A percentile compares a stretch with the other conserved stretches of the same genome.
Conservation (phyloP, 2,888 invertebrate species). For the Phanerotoma sp. region DNA sequence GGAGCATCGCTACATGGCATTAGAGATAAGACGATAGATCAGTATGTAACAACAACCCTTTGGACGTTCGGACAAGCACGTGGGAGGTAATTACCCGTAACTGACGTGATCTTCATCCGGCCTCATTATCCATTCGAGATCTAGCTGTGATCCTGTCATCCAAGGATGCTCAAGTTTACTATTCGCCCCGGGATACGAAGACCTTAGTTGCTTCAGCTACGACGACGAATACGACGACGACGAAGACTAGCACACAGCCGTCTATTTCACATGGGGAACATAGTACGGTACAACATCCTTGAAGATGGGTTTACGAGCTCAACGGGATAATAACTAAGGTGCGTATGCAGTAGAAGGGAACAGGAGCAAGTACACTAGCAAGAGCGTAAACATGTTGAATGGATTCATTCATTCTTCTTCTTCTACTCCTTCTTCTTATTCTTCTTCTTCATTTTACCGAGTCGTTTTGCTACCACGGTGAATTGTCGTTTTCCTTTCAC, state of each 20-base stretch:
- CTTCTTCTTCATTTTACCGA: neutral
- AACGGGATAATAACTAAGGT: constrained; percentile 27
- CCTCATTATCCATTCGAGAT: constrained; percentile 47
- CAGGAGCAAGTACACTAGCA: constrained; percentile 15
- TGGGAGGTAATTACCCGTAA: constrained; percentile 49
- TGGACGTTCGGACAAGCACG: constrained; percentile 26
- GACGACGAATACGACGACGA: too few species aligned
- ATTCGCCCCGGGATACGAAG: constrained; percentile 8
- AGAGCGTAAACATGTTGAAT: constrained; percentile 36
- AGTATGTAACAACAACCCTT: constrained; percentile 19
- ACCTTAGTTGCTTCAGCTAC: neutral
- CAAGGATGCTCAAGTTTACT: constrained; percentile 32
- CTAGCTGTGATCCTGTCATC: constrained; percentile 44
- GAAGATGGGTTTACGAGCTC: constrained; percentile 17
- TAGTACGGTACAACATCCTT: neutral
- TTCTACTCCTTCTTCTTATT: too few species aligned
- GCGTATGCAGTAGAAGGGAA: constrained; percentile 16
- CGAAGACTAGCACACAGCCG: neutral
- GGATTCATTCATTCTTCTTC: constrained; percentile 42
- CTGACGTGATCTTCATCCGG: constrained; percentile 50
- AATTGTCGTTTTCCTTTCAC: neutral
- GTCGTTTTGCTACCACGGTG: neutral
- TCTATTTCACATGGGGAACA: neutral
- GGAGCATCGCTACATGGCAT: constrained; percentile 21
- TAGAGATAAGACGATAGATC: constrained; percentile 15